These are phyloP conservation scores for Euspilapteryx auroguttella DNA, from an alignment of 2,888 invertebrate genomes.

Conservation along the genomic window DNA sequence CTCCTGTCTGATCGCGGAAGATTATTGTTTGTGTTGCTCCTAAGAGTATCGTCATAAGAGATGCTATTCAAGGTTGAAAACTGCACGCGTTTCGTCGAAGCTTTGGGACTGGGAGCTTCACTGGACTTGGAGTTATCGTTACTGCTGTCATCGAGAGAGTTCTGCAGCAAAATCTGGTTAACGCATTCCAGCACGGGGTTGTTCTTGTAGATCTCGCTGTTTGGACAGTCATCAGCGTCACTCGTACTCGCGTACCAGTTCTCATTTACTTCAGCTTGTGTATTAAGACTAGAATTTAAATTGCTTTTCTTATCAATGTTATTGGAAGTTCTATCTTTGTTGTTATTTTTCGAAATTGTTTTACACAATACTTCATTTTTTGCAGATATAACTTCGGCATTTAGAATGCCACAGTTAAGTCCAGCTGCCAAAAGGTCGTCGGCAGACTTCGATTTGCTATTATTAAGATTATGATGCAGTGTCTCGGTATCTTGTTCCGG, in stretches of 20 bases:
- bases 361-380: slow-evolving; percentile 48
- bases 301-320: slow-evolving; percentile 41
- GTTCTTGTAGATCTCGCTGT: slow-evolving; percentile 71
- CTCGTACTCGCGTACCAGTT: slow-evolving; percentile 83
- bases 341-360: slow-evolving; percentile 26
- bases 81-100: slow-evolving; percentile 60
- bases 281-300: slow-evolving; percentile 20
- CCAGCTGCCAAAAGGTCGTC: slow-evolving; percentile 31
- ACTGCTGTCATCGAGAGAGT: slow-evolving; percentile 64
- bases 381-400: slow-evolving; percentile 35
- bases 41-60: slow-evolving; percentile 48
- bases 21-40: slow-evolving; percentile 24
- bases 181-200: slow-evolving; percentile 86
- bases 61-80: slow-evolving; percentile 67
- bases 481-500: slow-evolving; percentile 48
- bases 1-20: slow-evolving; percentile 41
- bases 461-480: slow-evolving; percentile 27
- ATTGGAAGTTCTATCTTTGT: slow-evolving; percentile 23
- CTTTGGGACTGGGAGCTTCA: slow-evolving; percentile 47
- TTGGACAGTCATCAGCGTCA: slow-evolving; percentile 74
- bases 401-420: slow-evolving; percentile 25
- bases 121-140: slow-evolving; percentile 50
- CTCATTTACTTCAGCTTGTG: slow-evolving; percentile 60
- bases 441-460: slow-evolving; percentile 32
- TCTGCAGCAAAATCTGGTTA: slow-evolving; percentile 80